Percentiles rank a stretch among this genome's conserved stretches.
phyloP scores from a whole-genome alignment of 2,888 invertebrate genomes.

The Helicoverpa assulta region DNA sequence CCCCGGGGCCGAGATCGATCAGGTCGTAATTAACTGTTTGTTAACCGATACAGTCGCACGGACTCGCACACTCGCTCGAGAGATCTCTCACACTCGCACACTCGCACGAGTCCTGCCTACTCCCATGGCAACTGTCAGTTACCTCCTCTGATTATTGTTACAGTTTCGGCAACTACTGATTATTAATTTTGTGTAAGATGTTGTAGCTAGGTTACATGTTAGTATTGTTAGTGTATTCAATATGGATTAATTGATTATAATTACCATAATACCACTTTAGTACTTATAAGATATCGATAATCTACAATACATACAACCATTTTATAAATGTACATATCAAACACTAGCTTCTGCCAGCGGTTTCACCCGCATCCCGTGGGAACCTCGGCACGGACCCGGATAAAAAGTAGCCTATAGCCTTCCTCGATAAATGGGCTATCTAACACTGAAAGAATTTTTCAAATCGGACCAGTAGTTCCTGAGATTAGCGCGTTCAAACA shows the following conservation, averaged over 20 bases:
- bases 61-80: constrained; percentile 43
- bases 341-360: too few species aligned
- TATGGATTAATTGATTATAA: background rate
- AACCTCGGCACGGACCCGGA: too few species aligned
- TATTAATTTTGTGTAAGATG: constrained; percentile 1
- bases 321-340: too few species aligned
- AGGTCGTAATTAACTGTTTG: constrained; percentile 86
- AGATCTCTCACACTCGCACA: constrained; percentile 35
- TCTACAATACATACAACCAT: too few species aligned
- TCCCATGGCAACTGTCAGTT: constrained; percentile 48
- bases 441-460: too few species aligned
- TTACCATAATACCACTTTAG: background rate
- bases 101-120: constrained; percentile 17
- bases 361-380: too few species aligned
- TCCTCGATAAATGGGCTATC: too few species aligned
- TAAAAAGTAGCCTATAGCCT: too few species aligned
- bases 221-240: background rate
- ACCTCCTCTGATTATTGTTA: constrained; percentile 35
- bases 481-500: too few species aligned
- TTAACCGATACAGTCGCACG: constrained; percentile 75
- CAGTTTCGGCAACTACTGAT: background rate
- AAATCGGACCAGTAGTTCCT: too few species aligned
- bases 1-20: constrained; percentile 81
- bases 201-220: background rate
- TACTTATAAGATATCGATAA: background rate